Conservation (phyloP, 2,888 invertebrate species). For the Meghimatium bilineatum region DNA sequence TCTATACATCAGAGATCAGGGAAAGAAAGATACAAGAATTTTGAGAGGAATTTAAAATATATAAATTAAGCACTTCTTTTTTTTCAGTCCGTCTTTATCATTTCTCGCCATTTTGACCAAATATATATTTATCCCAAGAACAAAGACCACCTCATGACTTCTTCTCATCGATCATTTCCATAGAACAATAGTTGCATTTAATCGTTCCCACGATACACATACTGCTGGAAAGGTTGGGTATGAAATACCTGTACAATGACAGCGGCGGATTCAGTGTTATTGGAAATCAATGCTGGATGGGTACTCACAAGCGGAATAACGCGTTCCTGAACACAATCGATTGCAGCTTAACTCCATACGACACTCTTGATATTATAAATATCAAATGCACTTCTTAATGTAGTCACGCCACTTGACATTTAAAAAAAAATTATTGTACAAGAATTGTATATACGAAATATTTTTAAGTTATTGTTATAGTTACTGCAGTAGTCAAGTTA, state of each 20-base stretch:
- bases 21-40: no score
- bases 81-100: no score
- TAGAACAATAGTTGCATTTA: conserved; percentile 5
- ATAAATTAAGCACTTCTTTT: no score
- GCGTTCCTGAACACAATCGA: not conserved
- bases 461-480: not conserved
- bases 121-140: no score
- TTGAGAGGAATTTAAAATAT: no score
- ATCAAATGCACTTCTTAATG: not conserved
- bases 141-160: not conserved
- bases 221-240: not conserved
- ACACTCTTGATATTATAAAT: not conserved
- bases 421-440: no score
- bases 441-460: not conserved
- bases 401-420: not conserved
- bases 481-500: no score
- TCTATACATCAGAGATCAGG: no score
- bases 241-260: conserved; percentile 5
- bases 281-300: conserved; percentile 16
- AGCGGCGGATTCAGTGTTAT: conserved; percentile 1
- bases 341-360: not conserved
- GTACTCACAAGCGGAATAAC: conserved; percentile 8
- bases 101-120: no score
- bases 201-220: not conserved
- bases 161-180: not conserved